Base-by-base conservation (phyloP, 2,888 invertebrate species). In the Bellardia pandia region DNA sequence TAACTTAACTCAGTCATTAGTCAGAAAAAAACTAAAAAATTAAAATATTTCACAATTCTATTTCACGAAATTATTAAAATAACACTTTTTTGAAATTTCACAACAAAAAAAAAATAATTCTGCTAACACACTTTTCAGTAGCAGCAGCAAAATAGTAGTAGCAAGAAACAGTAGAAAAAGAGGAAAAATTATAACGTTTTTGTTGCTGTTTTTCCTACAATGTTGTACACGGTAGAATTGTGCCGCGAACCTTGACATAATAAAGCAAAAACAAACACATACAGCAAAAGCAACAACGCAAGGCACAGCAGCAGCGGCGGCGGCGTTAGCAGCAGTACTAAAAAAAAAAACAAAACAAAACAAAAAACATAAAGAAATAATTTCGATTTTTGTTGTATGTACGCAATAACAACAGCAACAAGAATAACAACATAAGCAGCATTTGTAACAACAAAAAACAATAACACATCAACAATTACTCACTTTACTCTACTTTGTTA, bases 241-340 rank as follows among this genome's bases (percentile, higher is more conserved):
- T 91, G 91, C 91, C 91, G 90, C 92, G 91, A 92, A 92, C 92
- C 92, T 92, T 92, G 92, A 92, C 92, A 92, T 90, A 92, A 90
- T 91, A 91, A 89, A 91, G 58, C 80, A 80, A 86, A 83, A 87
- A 68, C 69, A 72, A 81, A 42, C 14, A 71, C 82, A 58, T 48
- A 37, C 68, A 75, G 66, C 62, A 56, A 71, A 83, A 42, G 89
- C 89, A 90, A 89, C 90, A 90, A 89, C 82, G 85, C 85, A 75
- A 66, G 60, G 78, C 68, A 76, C 56, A 66, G 45, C 75, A 84
- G 51, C 69, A 79, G 58, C 62, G 42, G 66, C 74, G 23, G 58
- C 37, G 37, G 4, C 37, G 5, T 5, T 5, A 56, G 62, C 62
- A 72, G 23, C 51, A 64, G 7, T 42, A 53, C 13, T 8, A 3